Base-by-base conservation (phyloP, 1,140 invertebrate genomes). In the Ceratosolen solmsi region DNA sequence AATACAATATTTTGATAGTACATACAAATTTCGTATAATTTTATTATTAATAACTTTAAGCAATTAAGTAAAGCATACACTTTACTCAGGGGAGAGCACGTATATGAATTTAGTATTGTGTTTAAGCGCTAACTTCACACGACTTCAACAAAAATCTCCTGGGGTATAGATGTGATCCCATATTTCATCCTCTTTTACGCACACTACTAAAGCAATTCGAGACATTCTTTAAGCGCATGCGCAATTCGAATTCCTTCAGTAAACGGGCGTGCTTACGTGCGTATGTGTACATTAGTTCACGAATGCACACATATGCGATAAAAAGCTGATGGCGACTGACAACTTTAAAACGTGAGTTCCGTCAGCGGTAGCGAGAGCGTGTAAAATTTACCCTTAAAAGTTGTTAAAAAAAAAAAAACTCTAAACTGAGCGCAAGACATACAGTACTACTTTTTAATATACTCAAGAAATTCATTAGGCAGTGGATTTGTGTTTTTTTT, bases 331-430 rank as follows among this genome's bases (percentile, higher is more conserved):
- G 90, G 89, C 89, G 89, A 90, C 89, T 87, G 86, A 88, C 86
- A 90, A 90, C 89, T 91, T 91, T 88, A 87, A 91, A 91, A 90
- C 87, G 88, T 89, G 87, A 90, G 89, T 90, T 89, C 87, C 65
- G 27, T 25, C 63, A 74, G 71, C 51, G 49, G 30, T 25, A 7
- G 46, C 25, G 11, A 51, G n/a, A 68, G 46, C 15, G 60, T 68
- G 63, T 15, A 71, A 71, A 71, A 49, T 27, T 71, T 71, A 71
- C 25, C 41, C 70, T 49, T 30, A 49, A 71, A 30, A 27, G 41
- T 71, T 49, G 25, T 17, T 38, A 27, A 22, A 8, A 41, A 71
- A 71, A n/a, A n/a, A 71, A 46, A 71, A 71, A n/a, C 13, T 41
- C 1, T 25, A 70, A 41, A 49, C 25, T 13, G 38, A 33, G n/a